Conservation (phyloP, 2,888 invertebrate genomes). For the Amblyteles armatorius region DNA sequence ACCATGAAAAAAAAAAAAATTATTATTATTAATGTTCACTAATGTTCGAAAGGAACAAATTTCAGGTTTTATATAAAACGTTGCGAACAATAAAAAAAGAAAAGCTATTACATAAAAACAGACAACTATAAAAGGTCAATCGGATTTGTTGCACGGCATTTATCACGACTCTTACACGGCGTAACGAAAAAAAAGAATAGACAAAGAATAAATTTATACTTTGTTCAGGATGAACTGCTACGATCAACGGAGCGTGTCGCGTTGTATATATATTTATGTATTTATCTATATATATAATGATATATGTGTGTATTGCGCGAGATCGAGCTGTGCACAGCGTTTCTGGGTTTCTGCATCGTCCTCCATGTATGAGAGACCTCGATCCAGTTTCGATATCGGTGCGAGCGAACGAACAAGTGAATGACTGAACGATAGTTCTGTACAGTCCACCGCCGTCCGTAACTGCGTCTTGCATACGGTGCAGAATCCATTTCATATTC, state of each 20-base stretch:
- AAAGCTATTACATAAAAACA: constrained; percentile 1
- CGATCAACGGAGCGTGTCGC: constrained; percentile 17
- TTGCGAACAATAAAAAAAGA: neutral
- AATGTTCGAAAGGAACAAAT: neutral
- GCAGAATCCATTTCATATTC: neutral
- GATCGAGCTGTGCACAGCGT: constrained; percentile 30
- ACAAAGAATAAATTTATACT: constrained; percentile 35
- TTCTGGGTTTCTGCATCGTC: constrained; percentile 47
- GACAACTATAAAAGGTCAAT: neutral
- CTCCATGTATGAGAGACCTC: constrained; percentile 53
- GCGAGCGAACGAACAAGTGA: constrained; percentile 35
- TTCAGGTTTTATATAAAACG: neutral
- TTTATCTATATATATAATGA: neutral
- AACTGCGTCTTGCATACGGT: neutral
- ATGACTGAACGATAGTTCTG: constrained; percentile 29
- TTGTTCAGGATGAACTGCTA: constrained; percentile 16
- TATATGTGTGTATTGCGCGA: constrained; percentile 11
- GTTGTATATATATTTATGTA: neutral
- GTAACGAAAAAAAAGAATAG: constrained; percentile 5
- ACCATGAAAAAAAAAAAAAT: neutral
- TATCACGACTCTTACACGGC: neutral
- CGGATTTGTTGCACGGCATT: neutral
- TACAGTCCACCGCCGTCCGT: neutral
- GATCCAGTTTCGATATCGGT: constrained; percentile 50
- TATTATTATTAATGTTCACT: neutral